Conservation (phyloP, 2,797 vertebrate species). For the Momotus momota region DNA sequence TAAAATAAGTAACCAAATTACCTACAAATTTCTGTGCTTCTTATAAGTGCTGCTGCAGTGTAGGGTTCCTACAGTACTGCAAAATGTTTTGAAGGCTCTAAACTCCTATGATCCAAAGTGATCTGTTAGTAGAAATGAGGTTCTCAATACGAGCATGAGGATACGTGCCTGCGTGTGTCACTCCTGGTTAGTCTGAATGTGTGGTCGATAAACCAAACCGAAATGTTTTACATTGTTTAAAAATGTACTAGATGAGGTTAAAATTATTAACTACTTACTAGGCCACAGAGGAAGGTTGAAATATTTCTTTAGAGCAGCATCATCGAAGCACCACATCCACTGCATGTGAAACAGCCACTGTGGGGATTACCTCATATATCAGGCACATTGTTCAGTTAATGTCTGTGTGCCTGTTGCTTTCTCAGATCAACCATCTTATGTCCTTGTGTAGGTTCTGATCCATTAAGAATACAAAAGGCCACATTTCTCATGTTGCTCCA, state of each 20-base stretch:
- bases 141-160: not conserved
- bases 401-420: not conserved
- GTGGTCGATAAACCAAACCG: not conserved
- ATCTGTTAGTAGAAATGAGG: not conserved
- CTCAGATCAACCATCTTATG: not conserved
- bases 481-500: constrained; percentile 5
- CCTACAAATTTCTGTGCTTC: not conserved
- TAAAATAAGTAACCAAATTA: not conserved
- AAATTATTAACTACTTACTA: not conserved
- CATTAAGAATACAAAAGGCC: constrained; percentile 13
- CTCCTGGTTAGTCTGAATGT: not conserved
- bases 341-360: not conserved
- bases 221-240: not conserved
- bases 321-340: not conserved
- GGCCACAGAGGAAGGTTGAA: not conserved
- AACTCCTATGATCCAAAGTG: not conserved
- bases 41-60: not conserved
- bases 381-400: not conserved
- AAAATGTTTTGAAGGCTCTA: not conserved
- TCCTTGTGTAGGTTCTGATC: not conserved
- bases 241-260: not conserved
- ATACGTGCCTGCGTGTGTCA: not conserved
- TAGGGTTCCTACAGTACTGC: not conserved
- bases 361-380: not conserved
- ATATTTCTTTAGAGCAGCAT: not conserved